phyloP scores from a whole-genome alignment of 2,888 invertebrate genomes.

The Parascotia fuliginaria region DNA sequence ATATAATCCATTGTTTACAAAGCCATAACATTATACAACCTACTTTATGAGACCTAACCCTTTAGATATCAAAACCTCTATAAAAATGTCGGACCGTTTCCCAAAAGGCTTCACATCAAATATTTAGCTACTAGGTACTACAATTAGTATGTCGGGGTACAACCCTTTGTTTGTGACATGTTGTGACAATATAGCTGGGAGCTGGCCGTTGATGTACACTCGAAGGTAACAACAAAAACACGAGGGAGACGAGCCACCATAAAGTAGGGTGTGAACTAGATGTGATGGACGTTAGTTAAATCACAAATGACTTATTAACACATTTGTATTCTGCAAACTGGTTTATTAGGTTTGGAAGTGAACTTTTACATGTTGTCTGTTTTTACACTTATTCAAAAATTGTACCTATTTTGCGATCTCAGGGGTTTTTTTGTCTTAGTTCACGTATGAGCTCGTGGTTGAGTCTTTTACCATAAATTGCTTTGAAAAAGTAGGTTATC shows the following conservation, averaged over 20 bases:
- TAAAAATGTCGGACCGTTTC: conserved; percentile 26
- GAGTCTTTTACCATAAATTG: too few species aligned
- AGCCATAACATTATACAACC: conserved; percentile 16
- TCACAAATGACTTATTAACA: conserved; percentile 27
- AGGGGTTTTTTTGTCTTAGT: too few species aligned
- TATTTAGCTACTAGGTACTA: conserved; percentile 39
- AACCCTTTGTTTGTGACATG: conserved; percentile 44
- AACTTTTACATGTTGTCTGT: too few species aligned
- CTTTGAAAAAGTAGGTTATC: too few species aligned
- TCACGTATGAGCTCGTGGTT: too few species aligned
- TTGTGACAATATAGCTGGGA: conserved; percentile 41
- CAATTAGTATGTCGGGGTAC: conserved; percentile 34
- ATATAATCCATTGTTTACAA: conserved; percentile 9
- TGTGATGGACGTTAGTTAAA: conserved; percentile 23
- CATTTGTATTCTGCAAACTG: too few species aligned
- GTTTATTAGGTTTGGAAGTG: too few species aligned
- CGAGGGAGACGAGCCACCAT: conserved; percentile 29
- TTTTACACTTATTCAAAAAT: too few species aligned
- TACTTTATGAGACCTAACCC: conserved; percentile 19
- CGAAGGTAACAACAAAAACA: conserved; percentile 31
- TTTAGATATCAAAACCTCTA: conserved; percentile 14
- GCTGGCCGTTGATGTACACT: conserved; percentile 17
- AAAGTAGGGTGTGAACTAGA: conserved; percentile 26
- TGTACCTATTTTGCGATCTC: too few species aligned
- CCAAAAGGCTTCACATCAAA: conserved; percentile 31